Evolutionary conservation across 2,888 invertebrate species (phyloP), one percentile per base, ranked within the genome.

Genomic region (Caenorhabditis sp.): DNA sequence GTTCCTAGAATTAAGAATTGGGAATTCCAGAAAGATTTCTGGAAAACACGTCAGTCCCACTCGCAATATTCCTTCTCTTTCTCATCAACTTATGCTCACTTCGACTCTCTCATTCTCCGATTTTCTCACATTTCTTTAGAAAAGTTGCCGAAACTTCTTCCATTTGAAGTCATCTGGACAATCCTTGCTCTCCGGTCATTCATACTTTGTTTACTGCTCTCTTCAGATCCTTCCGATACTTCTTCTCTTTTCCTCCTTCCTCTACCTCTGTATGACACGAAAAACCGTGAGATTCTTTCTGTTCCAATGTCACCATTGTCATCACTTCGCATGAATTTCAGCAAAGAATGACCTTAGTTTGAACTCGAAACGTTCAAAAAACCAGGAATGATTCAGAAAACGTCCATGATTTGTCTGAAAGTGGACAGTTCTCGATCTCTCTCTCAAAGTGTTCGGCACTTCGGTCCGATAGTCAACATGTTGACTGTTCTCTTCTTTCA

Each of bases 321-420:
- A n/a, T n/a, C n/a, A n/a, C n/a, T n/a, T n/a, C 32, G 47, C 2
- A 11, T 6, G 40, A 40, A 47, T 47, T 47, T 47, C 47, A 18
- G 47, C 2, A n/a, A 47, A 18, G 18, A 3, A n/a, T 9, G 47
- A 47, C 47, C 18, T 47, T 11, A 47, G n/a, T 2, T 47, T 47
- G 47, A 47, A 47, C 47, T 47, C 47, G 40, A 47, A 47, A 18
- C 2, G 47, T 47, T 47, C 47, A n/a, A 3, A 47, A 47, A 47
- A 47, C 47, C 47, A 47, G 9, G 47, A 9, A n/a, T n/a, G n/a
- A n/a, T n/a, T n/a, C n/a, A n/a, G n/a, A n/a, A n/a, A n/a, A n/a
- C n/a, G n/a, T n/a, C 40, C 40, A 47, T n/a, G 47, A 47, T 47
- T 9, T n/a, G n/a, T n/a, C n/a, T n/a, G n/a, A n/a, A n/a, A n/a